These are phyloP conservation scores for Bucorvus abyssinicus DNA, from an alignment of 2,797 vertebrate genomes.

Conservation along the genomic window DNA sequence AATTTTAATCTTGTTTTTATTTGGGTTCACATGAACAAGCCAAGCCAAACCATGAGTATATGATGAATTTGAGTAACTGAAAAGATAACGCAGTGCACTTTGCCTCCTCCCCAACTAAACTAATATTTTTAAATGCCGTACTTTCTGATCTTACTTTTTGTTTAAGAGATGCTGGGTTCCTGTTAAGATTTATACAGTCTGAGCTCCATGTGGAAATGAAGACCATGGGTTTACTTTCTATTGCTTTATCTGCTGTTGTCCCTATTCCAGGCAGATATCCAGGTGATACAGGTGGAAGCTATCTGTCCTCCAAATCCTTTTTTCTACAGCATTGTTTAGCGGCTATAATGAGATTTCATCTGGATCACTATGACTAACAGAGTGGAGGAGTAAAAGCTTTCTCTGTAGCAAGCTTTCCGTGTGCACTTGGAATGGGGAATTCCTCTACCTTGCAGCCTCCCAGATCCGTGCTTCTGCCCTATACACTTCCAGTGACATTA, in stretches of 20 bases:
- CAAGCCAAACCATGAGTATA: not conserved
- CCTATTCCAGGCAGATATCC: slow-evolving; percentile 18
- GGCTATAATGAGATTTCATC: slow-evolving; percentile 11
- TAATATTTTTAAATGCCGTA: not conserved
- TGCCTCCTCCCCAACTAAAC: not conserved
- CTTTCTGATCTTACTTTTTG: not conserved
- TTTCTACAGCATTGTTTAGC: not conserved
- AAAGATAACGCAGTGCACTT: not conserved
- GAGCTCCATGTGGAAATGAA: slow-evolving; percentile 16
- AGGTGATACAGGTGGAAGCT: slow-evolving; percentile 28
- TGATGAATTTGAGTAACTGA: not conserved
- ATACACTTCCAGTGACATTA: not conserved
- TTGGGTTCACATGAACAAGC: not conserved
- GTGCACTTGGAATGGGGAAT: not conserved
- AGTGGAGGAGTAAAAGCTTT: not conserved
- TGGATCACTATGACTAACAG: not conserved
- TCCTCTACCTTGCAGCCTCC: not conserved
- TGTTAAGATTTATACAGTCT: not conserved
- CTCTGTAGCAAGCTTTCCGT: not conserved
- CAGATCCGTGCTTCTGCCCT: not conserved
- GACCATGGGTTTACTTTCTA: slow-evolving; percentile 8
- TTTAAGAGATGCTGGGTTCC: not conserved
- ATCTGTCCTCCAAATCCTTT: slow-evolving; percentile 5
- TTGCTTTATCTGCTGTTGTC: slow-evolving; percentile 15
- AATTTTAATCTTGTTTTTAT: slow-evolving; percentile 41